Conservation (phyloP, 2,797 vertebrate species). For the Falco rusticolus region DNA sequence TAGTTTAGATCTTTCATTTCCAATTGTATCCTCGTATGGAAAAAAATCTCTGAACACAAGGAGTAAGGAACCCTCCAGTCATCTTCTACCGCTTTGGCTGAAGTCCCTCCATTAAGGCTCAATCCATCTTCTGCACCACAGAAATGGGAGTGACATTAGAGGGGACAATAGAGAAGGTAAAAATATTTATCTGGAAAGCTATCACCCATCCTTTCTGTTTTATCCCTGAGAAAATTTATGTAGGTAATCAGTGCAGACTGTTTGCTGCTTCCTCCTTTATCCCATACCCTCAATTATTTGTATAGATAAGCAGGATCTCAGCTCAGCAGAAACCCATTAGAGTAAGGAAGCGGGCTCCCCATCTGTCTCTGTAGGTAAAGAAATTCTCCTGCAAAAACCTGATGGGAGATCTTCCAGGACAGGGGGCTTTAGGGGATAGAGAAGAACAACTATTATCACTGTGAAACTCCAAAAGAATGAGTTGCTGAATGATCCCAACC, state of each 20-base stretch:
- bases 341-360: not conserved
- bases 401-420: not conserved
- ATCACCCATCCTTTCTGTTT: not conserved
- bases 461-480: not conserved
- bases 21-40: accelerated
- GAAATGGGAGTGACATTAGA: not conserved
- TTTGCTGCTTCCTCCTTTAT: not conserved
- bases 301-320: not conserved
- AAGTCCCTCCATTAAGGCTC: not conserved
- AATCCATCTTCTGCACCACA: not conserved
- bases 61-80: not conserved
- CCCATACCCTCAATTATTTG: not conserved
- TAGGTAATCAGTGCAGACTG: not conserved
- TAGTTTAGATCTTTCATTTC: not conserved
- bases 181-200: not conserved
- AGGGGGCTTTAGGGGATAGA: not conserved
- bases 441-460: not conserved
- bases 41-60: not conserved
- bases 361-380: not conserved
- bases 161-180: not conserved
- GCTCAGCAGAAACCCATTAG: not conserved
- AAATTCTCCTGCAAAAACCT: not conserved
- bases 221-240: not conserved
- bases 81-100: not conserved
- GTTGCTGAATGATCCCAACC: not conserved